Percentiles rank a stretch among this genome's conserved stretches.
These are phyloP conservation scores for Erannis defoliaria DNA, from an alignment of 2,888 invertebrate genomes.

Conservation along the genomic window DNA sequence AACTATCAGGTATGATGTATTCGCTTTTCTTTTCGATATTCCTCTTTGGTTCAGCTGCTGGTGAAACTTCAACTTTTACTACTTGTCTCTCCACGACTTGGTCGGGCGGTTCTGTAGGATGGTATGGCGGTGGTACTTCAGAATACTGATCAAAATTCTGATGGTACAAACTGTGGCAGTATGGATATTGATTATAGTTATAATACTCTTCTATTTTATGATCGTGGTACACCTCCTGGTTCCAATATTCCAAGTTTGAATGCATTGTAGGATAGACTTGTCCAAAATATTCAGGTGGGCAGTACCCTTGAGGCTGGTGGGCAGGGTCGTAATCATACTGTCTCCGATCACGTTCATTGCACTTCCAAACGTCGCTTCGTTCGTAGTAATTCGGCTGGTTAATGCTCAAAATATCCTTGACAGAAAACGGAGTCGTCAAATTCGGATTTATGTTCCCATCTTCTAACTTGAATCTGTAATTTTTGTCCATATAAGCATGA, in stretches of 20 bases:
- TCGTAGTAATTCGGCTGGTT: constrained; percentile 72
- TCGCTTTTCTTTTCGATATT: constrained; percentile 31
- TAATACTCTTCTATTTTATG: constrained; percentile 75
- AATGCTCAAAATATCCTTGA: constrained; percentile 77
- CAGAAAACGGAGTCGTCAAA: constrained; percentile 74
- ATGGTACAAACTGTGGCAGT: constrained; percentile 74
- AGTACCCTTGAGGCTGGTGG: constrained; percentile 65
- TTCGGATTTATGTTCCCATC: constrained; percentile 56
- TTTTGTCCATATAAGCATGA: constrained; percentile 48
- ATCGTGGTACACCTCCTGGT: constrained; percentile 69
- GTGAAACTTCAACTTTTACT: constrained; percentile 35
- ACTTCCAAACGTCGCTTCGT: constrained; percentile 70
- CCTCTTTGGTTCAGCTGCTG: constrained; percentile 37
- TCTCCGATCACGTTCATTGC: constrained; percentile 63
- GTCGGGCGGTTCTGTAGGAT: constrained; percentile 53
- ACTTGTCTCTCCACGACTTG: constrained; percentile 51
- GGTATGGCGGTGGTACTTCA: constrained; percentile 50
- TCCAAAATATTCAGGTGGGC: constrained; percentile 66
- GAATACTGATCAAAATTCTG: constrained; percentile 70
- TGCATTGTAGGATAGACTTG: constrained; percentile 71
- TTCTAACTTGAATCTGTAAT: constrained; percentile 65
- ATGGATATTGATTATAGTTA: constrained; percentile 63
- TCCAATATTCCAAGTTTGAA: constrained; percentile 73
- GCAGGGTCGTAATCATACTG: constrained; percentile 65
- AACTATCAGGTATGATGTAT: constrained; percentile 38